A percentile compares a stretch with the other conserved stretches of the same genome.
These are phyloP conservation scores for Adelognathus sp. DNA, from an alignment of 2,888 invertebrate genomes.

Conservation along the genomic window DNA sequence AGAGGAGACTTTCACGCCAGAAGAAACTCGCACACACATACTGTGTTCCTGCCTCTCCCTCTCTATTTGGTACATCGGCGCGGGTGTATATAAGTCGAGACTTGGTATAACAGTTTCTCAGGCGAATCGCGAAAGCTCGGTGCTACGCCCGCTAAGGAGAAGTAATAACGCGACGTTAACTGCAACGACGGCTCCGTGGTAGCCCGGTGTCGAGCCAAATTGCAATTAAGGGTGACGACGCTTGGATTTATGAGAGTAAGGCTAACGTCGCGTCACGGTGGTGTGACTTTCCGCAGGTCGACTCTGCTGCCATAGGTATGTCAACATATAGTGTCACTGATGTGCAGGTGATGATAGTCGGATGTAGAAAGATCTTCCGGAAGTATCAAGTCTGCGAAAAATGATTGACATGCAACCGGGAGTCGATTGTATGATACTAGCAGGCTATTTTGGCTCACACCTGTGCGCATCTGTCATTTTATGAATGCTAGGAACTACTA, in stretches of 20 bases:
- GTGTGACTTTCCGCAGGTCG: constrained; percentile 13
- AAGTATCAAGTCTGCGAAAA: background rate
- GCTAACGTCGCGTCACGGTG: constrained; percentile 23
- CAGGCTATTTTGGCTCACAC: too few species aligned
- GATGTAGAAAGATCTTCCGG: background rate
- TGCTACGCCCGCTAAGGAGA: constrained; percentile 46
- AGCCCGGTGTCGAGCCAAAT: constrained; percentile 67
- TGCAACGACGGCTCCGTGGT: constrained; percentile 52
- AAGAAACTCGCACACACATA: constrained; percentile 24
- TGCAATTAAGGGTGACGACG: constrained; percentile 72
- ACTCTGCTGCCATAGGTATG: constrained; percentile 23
- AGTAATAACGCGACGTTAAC: constrained; percentile 66
- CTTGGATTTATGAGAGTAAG: constrained; percentile 70
- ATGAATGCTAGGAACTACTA: too few species aligned
- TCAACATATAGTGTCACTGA: background rate
- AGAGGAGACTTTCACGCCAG: constrained; percentile 18
- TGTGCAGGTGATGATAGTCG: background rate
- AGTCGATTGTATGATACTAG: background rate
- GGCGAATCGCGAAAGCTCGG: constrained; percentile 61
- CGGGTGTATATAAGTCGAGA: constrained; percentile 33
- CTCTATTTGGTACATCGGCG: background rate
- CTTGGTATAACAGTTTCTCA: constrained; percentile 52
- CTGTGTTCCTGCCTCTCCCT: background rate
- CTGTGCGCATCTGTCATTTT: too few species aligned
- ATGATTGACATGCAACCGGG: background rate